phyloP scores from a whole-genome alignment of 2,113 vertebrate genomes.

The Lamprologus speciosus region DNA sequence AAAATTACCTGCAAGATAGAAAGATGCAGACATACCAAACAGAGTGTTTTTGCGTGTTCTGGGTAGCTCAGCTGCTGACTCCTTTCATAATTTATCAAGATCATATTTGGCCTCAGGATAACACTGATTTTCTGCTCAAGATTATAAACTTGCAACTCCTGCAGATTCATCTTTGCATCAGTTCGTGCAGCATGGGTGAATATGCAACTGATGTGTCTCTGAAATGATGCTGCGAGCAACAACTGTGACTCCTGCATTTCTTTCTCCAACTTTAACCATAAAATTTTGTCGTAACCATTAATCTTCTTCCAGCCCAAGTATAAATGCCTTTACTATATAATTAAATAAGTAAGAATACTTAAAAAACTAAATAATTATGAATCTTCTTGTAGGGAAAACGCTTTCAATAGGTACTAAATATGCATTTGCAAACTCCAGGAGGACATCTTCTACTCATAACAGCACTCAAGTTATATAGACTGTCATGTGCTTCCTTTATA shows the following conservation, averaged over 20 bases:
- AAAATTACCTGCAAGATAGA: background rate
- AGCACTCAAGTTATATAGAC: background rate
- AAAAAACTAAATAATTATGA: background rate
- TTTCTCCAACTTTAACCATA: background rate
- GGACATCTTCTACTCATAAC: background rate
- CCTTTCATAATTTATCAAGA: background rate
- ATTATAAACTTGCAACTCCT: background rate
- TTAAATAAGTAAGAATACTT: background rate
- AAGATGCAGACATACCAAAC: background rate
- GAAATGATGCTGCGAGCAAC: background rate
- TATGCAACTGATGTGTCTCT: background rate
- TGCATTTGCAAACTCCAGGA: background rate
- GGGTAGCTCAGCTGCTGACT: background rate
- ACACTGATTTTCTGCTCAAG: background rate
- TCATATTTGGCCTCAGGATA: background rate
- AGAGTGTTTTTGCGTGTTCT: background rate
- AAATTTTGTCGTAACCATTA: background rate
- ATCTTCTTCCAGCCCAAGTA: background rate
- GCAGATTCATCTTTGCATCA: background rate
- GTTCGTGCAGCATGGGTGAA: background rate
- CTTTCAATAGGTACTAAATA: background rate
- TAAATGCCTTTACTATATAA: background rate
- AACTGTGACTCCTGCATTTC: background rate
- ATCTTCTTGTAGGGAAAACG: rapidly evolving
- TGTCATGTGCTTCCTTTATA: background rate